phyloP scores from a whole-genome alignment of 2,113 vertebrate genomes.

The Neomonachus schauinslandi region DNA sequence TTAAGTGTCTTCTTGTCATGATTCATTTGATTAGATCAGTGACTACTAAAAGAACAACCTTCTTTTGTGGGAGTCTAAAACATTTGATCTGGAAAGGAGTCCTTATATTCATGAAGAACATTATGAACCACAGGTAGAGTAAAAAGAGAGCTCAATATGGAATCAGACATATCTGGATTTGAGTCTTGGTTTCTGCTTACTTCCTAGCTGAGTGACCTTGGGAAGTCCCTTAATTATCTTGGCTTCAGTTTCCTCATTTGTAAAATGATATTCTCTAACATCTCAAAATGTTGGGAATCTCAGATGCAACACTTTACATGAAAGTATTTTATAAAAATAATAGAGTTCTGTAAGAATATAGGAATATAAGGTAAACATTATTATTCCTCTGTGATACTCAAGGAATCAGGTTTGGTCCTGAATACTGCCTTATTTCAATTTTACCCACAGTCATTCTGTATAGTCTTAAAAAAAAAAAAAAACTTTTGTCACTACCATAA shows the following conservation, averaged over 20 bases:
- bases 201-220: not conserved
- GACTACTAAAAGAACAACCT: not conserved
- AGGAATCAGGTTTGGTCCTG: slow-evolving; percentile 1
- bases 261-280: slow-evolving; percentile 27
- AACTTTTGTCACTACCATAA: not conserved
- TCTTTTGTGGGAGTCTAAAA: not conserved
- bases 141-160: not conserved
- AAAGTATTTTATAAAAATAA: slow-evolving; percentile 1
- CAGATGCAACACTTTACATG: not conserved
- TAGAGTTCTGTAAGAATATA: slow-evolving; percentile 2
- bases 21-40: slow-evolving; percentile 48
- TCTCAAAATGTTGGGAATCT: not conserved
- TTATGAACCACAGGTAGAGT: not conserved
- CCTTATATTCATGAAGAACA: slow-evolving; percentile 25
- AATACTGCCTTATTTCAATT: not conserved
- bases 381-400: not conserved
- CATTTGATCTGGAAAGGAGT: slow-evolving; percentile 23
- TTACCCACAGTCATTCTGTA: not conserved
- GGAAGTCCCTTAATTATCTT: slow-evolving; percentile 1
- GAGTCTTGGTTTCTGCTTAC: slow-evolving; percentile 23
- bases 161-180: not conserved
- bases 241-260: not conserved
- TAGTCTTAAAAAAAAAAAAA: not conserved
- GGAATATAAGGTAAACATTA: not conserved
- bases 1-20: not conserved